Conservation (phyloP, 2,888 invertebrate species). For the Dromius quadrimaculatus region DNA sequence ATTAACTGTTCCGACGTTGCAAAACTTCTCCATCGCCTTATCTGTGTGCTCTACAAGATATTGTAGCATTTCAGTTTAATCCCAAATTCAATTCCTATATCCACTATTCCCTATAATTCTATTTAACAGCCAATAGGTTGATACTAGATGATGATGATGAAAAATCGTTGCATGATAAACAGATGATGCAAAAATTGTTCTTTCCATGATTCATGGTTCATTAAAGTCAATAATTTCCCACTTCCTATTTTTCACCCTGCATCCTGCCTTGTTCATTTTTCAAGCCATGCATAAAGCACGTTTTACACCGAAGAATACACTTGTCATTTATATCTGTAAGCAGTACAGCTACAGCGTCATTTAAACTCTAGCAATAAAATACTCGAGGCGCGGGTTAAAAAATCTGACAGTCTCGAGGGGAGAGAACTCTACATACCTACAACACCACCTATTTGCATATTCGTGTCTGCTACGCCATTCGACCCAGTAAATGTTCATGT, state of each 20-base stretch:
- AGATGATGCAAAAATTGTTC: no score
- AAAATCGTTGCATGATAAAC: no score
- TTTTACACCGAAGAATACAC: constrained; percentile 37
- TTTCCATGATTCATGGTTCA: no score
- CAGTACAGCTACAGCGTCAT: constrained; percentile 22
- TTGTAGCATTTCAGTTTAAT: no score
- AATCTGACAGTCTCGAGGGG: constrained; percentile 31
- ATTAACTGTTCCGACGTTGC: no score
- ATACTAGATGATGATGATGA: no score
- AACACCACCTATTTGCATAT: constrained; percentile 23
- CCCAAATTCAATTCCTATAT: no score
- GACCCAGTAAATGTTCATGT: background rate
- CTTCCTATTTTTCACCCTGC: background rate
- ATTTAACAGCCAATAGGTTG: no score
- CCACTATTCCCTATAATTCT: no score
- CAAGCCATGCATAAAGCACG: constrained; percentile 7
- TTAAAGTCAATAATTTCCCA: background rate
- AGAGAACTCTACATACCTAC: constrained; percentile 27
- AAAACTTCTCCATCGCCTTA: no score
- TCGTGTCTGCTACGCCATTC: constrained; percentile 11
- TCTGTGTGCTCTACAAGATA: no score
- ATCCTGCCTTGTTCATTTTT: background rate
- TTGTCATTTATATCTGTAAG: constrained; percentile 46
- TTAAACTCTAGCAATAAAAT: constrained; percentile 25
- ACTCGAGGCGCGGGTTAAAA: constrained; percentile 31